Conservation (phyloP, 2,797 vertebrate species). For the Pelobates cultripes region DNA sequence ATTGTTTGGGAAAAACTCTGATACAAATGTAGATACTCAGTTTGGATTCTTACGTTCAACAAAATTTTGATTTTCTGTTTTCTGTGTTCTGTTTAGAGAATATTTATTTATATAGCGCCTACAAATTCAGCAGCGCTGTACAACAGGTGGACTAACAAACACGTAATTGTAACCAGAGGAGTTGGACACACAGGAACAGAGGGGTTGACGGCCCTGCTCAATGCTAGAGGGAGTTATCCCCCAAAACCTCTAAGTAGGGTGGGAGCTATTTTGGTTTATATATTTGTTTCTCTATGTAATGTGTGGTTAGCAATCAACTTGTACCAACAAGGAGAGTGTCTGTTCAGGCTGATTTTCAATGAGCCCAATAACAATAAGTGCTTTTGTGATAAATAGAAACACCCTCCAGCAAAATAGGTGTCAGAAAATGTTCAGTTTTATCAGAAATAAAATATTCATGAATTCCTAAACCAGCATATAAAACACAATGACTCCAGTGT, state of each 20-base stretch:
- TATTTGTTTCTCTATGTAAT: slow-evolving; percentile 3
- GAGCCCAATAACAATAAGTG: slow-evolving; percentile 12
- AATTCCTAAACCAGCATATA: slow-evolving; percentile 16
- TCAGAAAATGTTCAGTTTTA: slow-evolving; percentile 22
- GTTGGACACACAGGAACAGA: too few relatives aligned
- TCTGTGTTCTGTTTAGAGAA: too few relatives aligned
- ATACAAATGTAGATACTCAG: too few relatives aligned
- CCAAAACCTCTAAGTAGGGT: not conserved
- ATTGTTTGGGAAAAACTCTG: too few relatives aligned
- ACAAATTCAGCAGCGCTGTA: too few relatives aligned
- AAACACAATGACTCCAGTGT: slow-evolving; percentile 12
- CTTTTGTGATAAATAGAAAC: slow-evolving; percentile 14
- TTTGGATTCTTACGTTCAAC: too few relatives aligned
- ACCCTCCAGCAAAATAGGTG: slow-evolving; percentile 33
- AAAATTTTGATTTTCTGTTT: too few relatives aligned
- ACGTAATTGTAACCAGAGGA: too few relatives aligned
- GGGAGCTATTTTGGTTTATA: not conserved
- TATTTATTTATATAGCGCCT: too few relatives aligned
- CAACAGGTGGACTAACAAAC: too few relatives aligned
- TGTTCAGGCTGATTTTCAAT: not conserved
- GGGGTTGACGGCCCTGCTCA: too few relatives aligned
- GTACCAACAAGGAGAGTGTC: slow-evolving; percentile 27
- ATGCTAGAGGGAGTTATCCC: too few relatives aligned
- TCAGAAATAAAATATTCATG: slow-evolving; percentile 45
- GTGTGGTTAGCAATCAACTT: slow-evolving; percentile 22